Conservation (phyloP, 2,113 vertebrate species). For the Ageneiosus marmoratus region DNA sequence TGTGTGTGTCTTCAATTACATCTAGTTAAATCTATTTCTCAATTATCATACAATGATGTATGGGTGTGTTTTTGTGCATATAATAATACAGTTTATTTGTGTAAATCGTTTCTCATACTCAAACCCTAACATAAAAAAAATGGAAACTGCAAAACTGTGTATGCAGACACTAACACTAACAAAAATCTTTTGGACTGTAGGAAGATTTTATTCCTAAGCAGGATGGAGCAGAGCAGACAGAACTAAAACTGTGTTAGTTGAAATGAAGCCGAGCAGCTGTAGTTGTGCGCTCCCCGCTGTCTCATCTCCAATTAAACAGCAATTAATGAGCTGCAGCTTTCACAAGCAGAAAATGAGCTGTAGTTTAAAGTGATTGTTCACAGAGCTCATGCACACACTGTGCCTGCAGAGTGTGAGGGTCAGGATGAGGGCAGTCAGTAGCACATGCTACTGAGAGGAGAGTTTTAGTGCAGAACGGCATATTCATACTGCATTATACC, state of each 20-base stretch:
- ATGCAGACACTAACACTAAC: neutral
- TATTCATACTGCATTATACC: neutral
- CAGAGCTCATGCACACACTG: neutral
- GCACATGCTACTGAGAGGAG: neutral
- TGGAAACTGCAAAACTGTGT: too few species aligned
- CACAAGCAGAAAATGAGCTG: constrained; percentile 30
- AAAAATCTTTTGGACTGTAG: neutral
- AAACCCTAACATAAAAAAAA: neutral
- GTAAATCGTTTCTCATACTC: neutral
- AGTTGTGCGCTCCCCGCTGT: constrained; percentile 37
- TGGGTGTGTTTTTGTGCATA: neutral
- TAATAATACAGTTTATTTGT: neutral
- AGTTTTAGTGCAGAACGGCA: too few species aligned
- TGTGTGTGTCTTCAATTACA: neutral
- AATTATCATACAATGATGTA: neutral
- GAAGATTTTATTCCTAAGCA: neutral
- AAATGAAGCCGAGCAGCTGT: constrained; percentile 29
- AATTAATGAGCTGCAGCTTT: constrained; percentile 44
- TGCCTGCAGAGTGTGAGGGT: constrained; percentile 10
- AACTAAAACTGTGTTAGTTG: neutral
- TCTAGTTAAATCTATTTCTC: neutral
- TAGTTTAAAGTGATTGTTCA: constrained; percentile 7
- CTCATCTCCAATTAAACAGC: constrained; percentile 40
- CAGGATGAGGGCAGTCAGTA: constrained; percentile 12
- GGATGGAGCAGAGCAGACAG: neutral